Conservation (phyloP, 2,113 vertebrate genomes). For the Cochlearius cochlearius region DNA sequence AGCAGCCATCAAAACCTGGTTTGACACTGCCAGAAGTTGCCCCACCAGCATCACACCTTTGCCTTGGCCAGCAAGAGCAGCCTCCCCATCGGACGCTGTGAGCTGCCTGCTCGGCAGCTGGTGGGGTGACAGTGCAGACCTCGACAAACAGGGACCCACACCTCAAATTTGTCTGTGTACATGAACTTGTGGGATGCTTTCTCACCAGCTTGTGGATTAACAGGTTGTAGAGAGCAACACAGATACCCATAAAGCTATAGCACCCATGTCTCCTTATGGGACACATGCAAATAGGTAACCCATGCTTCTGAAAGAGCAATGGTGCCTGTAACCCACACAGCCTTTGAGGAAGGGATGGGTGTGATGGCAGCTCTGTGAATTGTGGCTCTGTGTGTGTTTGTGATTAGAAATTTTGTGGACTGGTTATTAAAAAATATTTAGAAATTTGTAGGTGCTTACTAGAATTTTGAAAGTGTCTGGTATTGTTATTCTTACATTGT, state of each 20-base stretch:
- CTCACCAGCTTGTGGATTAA: neutral
- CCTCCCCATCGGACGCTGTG: neutral
- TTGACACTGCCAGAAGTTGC: neutral
- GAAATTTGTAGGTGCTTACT: neutral
- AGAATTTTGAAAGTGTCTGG: neutral
- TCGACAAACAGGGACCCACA: neutral
- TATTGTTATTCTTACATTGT: neutral
- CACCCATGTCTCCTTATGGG: neutral
- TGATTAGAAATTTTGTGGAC: neutral
- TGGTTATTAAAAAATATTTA: neutral
- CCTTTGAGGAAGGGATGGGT: neutral
- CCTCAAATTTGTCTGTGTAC: neutral
- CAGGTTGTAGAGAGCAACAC: neutral
- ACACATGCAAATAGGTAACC: neutral
- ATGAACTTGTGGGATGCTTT: rapidly evolving
- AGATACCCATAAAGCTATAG: neutral
- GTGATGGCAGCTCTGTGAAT: neutral
- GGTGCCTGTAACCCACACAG: neutral
- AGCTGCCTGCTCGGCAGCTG: neutral
- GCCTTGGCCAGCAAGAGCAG: neutral
- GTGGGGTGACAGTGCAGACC: too few species aligned
- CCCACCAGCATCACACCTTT: neutral
- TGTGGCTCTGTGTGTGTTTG: neutral
- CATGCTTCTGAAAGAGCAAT: rapidly evolving
- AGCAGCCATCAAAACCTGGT: neutral